phyloP scores from a whole-genome alignment of 2,113 vertebrate genomes.

The Spheniscus mendiculus region DNA sequence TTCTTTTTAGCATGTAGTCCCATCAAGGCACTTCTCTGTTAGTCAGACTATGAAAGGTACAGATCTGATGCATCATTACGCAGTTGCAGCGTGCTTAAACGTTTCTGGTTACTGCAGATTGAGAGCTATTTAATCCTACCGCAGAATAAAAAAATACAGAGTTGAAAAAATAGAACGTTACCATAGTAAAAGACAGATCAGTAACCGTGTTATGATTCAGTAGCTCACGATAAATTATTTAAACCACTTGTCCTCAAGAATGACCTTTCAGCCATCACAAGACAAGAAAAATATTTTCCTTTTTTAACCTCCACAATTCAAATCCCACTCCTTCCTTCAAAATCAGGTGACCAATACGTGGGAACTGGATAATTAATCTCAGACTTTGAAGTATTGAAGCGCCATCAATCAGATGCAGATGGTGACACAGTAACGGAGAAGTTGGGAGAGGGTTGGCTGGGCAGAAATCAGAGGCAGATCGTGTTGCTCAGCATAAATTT shows the following conservation, averaged over 20 bases:
- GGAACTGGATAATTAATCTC: constrained; percentile 20
- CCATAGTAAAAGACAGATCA: constrained; percentile 13
- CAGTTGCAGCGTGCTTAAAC: background rate
- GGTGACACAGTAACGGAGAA: background rate
- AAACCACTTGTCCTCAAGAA: constrained; percentile 64
- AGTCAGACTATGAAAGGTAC: background rate
- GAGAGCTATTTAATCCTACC: constrained; percentile 26
- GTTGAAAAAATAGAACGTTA: constrained; percentile 37
- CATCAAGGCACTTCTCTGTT: background rate
- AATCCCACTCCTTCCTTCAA: background rate
- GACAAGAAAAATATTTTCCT: constrained; percentile 64
- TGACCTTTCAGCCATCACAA: constrained; percentile 57
- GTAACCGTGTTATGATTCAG: constrained; percentile 33
- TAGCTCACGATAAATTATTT: constrained; percentile 67
- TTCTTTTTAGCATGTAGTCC: background rate
- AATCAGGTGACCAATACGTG: background rate
- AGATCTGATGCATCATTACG: background rate
- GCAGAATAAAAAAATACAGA: constrained; percentile 17
- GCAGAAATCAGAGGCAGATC: background rate
- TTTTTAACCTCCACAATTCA: constrained; percentile 43
- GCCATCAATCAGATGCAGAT: background rate
- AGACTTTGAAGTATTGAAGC: background rate
- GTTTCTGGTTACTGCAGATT: background rate
- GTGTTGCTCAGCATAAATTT: background rate
- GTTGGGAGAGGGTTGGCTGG: background rate